A percentile compares a stretch with the other conserved stretches of the same genome.
These are phyloP conservation scores for Volucella inanis DNA, from an alignment of 2,888 invertebrate genomes.

Conservation along the genomic window DNA sequence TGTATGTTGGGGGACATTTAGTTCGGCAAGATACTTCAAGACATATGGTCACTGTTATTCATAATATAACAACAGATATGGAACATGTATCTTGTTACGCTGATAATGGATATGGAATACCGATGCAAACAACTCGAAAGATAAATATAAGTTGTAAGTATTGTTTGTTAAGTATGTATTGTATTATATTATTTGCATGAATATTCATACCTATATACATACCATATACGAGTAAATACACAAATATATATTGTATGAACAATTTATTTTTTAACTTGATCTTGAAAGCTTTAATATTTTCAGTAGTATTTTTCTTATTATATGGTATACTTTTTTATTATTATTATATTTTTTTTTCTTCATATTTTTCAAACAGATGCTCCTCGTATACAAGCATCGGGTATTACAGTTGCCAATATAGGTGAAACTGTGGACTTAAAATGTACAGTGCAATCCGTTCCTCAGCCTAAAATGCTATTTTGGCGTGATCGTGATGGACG, in stretches of 20 bases:
- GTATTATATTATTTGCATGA: no score
- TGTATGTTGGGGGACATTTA: constrained; percentile 89
- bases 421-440: constrained; percentile 91
- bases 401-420: constrained; percentile 89
- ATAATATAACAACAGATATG: constrained; percentile 93
- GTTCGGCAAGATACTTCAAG: constrained; percentile 92
- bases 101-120: constrained; percentile 93
- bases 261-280: no score
- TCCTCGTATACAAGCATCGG: constrained; percentile 90
- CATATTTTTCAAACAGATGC: constrained; percentile 85
- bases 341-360: constrained; percentile 13
- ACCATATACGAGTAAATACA: no score
- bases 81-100: constrained; percentile 94
- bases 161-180: no score
- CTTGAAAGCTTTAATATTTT: no score
- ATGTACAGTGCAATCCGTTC: constrained; percentile 90
- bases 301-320: not conserved
- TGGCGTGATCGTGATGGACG: constrained; percentile 91
- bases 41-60: constrained; percentile 93
- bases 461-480: constrained; percentile 91
- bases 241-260: no score
- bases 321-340: constrained; percentile 17
- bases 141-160: constrained; percentile 92
- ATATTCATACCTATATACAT: no score
- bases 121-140: constrained; percentile 92